Evolutionary conservation across 2,113 vertebrate genomes (phyloP).

Genomic region (Hoplias malabaricus): DNA sequence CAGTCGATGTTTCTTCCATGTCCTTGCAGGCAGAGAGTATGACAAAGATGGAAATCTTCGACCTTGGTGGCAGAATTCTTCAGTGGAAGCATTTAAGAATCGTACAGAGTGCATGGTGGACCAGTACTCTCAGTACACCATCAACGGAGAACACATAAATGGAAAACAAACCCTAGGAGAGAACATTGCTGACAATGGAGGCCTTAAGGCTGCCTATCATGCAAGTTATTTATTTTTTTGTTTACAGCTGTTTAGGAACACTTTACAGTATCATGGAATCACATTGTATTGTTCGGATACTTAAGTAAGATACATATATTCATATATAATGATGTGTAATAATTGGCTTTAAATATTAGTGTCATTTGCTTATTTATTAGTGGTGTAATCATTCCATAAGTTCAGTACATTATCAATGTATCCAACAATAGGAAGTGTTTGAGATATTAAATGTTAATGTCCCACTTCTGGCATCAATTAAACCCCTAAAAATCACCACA

Average conservation of each 20-base stretch:
- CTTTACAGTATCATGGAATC: too few species aligned
- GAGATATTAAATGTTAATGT: too few species aligned
- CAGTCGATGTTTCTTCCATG: background rate
- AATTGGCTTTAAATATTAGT: too few species aligned
- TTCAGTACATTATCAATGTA: too few species aligned
- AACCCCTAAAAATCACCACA: too few species aligned
- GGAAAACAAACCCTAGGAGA: slow-evolving; percentile 94
- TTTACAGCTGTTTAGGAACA: background rate
- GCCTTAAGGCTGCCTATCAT: slow-evolving; percentile 92
- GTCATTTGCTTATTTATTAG: too few species aligned
- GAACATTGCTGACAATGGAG: slow-evolving; percentile 95
- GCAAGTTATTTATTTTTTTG: slow-evolving; percentile 69
- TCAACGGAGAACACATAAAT: slow-evolving; percentile 89
- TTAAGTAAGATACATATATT: too few species aligned
- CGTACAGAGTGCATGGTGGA: slow-evolving; percentile 90
- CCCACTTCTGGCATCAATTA: too few species aligned
- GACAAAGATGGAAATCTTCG: slow-evolving; percentile 94
- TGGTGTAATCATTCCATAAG: too few species aligned
- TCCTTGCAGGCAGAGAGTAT: slow-evolving; percentile 84
- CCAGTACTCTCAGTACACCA: slow-evolving; percentile 84
- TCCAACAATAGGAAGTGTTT: too few species aligned
- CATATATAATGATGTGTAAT: too few species aligned
- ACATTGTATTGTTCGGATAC: too few species aligned
- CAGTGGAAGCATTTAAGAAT: slow-evolving; percentile 87
- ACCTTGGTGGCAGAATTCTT: slow-evolving; percentile 95